Percentiles rank a stretch among this genome's conserved stretches.
phyloP scores from a whole-genome alignment of 2,888 invertebrate genomes.

The Lepidocyrtinus sp. region DNA sequence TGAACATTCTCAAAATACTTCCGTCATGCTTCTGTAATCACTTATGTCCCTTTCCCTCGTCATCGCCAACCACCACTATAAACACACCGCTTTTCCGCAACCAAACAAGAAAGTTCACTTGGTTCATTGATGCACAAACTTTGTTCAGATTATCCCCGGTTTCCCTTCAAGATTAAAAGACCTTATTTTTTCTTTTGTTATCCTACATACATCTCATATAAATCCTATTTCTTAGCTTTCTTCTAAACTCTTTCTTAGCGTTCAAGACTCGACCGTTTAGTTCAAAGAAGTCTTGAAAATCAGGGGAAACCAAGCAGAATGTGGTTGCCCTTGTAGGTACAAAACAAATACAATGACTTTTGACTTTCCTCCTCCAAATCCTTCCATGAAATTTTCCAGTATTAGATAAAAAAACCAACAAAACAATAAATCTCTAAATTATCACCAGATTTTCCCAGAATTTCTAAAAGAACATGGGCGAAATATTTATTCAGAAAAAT shows the following conservation, averaged over 20 bases:
- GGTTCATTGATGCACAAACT: conserved; percentile 37
- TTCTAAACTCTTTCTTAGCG: conserved; percentile 44
- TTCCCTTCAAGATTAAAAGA: conserved; percentile 52
- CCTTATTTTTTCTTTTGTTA: conserved; percentile 29
- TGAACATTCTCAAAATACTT: conserved; percentile 40
- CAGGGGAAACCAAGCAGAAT: not conserved
- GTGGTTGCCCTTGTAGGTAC: not conserved
- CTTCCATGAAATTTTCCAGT: no score
- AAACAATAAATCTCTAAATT: no score
- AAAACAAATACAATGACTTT: not conserved
- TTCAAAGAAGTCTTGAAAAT: not conserved
- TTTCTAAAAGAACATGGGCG: no score
- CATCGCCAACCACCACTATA: not conserved
- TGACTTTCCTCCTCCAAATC: not conserved
- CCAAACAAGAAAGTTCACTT: not conserved
- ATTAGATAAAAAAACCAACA: no score
- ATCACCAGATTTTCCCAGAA: no score
- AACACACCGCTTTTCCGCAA: not conserved
- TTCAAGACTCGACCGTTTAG: conserved; percentile 43
- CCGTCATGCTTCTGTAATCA: conserved; percentile 25
- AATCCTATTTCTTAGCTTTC: conserved; percentile 35
- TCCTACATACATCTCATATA: conserved; percentile 34
- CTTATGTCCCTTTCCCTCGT: conserved; percentile 7
- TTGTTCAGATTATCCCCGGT: conserved; percentile 43
- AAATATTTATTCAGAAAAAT: no score